Evolutionary conservation across 1,140 invertebrate species (phyloP).

Genomic region (Drosophila bocki): DNA sequence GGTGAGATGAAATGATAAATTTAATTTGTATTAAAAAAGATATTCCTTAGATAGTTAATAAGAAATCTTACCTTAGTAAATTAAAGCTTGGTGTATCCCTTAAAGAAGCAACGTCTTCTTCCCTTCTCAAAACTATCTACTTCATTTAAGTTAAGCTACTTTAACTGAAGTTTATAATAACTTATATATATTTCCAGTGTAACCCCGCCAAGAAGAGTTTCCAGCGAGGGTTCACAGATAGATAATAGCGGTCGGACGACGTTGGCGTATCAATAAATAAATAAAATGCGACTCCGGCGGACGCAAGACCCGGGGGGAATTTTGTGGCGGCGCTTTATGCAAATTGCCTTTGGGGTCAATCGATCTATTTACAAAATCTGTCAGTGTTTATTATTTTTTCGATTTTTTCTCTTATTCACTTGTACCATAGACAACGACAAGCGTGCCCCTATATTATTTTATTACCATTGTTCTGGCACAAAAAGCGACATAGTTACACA

Average conservation of each 20-base stretch:
- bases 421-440: conserved; percentile 1
- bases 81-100: neutral
- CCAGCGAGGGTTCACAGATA: conserved; percentile 22
- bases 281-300: conserved; percentile 53
- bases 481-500: neutral
- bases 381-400: conserved; percentile 34
- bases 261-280: conserved; percentile 76
- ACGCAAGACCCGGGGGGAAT: conserved; percentile 29
- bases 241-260: conserved; percentile 68
- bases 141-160: neutral
- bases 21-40: neutral
- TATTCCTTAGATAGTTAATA: neutral
- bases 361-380: conserved; percentile 68
- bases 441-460: conserved; percentile 33
- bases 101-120: too few species aligned
- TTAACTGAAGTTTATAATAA: neutral
- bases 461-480: conserved; percentile 35
- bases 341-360: conserved; percentile 63
- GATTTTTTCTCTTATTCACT: conserved; percentile 17
- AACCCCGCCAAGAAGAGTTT: conserved; percentile 19
- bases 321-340: conserved; percentile 60
- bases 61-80: neutral
- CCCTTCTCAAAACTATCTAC: neutral
- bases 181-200: neutral
- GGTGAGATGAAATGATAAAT: neutral